Conservation (phyloP, 2,888 invertebrate genomes). For the Zootermopsis nevadensis region DNA sequence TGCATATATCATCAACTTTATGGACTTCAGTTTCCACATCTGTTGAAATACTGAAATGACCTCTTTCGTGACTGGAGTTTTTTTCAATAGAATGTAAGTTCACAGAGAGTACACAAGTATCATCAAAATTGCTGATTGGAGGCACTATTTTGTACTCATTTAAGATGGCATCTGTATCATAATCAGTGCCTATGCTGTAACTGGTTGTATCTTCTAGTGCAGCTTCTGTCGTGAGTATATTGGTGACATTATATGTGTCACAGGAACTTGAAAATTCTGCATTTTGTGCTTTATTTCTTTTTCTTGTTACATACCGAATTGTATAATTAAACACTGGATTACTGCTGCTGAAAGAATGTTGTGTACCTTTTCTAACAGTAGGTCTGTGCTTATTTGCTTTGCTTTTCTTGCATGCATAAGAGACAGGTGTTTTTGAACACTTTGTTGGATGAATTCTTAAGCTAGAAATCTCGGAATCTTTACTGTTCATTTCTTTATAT, state of each 20-base stretch:
- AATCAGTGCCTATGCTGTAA: not conserved
- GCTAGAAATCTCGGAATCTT: too few species aligned
- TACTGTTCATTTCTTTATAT: too few species aligned
- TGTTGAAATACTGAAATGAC: too few species aligned
- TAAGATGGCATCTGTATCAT: not conserved
- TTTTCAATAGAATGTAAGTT: not conserved
- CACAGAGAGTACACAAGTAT: not conserved
- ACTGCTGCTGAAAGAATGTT: not conserved
- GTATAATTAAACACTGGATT: not conserved
- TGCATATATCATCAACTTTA: too few species aligned
- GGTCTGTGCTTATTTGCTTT: not conserved
- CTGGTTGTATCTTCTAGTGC: not conserved
- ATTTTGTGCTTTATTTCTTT: not conserved
- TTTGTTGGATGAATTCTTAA: not conserved
- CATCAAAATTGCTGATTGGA: slow-evolving; percentile 1
- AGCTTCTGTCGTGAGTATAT: not conserved
- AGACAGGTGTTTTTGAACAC: not conserved
- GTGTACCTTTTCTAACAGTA: not conserved
- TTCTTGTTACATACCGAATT: not conserved
- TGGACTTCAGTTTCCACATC: too few species aligned
- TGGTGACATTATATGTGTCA: not conserved
- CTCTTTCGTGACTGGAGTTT: not conserved
- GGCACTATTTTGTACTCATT: not conserved
- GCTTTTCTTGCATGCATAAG: not conserved
- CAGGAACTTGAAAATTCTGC: not conserved